These are phyloP conservation scores for Porites divaricata DNA, from an alignment of 92 coral and sea anemone species.

Conservation along the genomic window DNA sequence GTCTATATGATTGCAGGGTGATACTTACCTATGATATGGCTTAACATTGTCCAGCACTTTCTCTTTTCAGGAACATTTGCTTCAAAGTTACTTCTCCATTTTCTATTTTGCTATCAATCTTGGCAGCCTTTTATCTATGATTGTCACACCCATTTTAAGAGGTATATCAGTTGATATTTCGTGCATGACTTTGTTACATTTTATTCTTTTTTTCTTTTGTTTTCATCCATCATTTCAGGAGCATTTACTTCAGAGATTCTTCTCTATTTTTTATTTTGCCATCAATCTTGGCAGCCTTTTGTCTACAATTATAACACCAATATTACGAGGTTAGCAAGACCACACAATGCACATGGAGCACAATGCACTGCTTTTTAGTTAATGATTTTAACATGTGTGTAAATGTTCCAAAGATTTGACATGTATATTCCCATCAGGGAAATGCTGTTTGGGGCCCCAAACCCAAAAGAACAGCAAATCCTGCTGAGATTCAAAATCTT, in stretches of 20 bases:
- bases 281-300: constrained; percentile 97
- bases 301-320: constrained; percentile 94
- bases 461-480: too few relatives aligned
- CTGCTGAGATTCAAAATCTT: too few relatives aligned
- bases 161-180: constrained; percentile 50
- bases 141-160: constrained; percentile 93
- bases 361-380: too few relatives aligned
- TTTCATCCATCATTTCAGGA: constrained; percentile 66
- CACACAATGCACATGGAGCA: neutral
- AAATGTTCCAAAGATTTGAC: too few relatives aligned
- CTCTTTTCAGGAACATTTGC: constrained; percentile 79
- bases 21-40: neutral
- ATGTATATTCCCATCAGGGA: too few relatives aligned
- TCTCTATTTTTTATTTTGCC: constrained; percentile 98
- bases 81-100: constrained; percentile 96
- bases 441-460: too few relatives aligned
- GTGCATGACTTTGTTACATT: neutral
- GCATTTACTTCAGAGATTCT: constrained; percentile 89
- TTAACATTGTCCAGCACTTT: neutral
- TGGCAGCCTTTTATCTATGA: constrained; percentile 97
- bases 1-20: too few relatives aligned
- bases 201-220: neutral
- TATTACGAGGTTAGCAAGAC: constrained; percentile 81
- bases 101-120: constrained; percentile 98
- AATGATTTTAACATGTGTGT: too few relatives aligned